These are phyloP conservation scores for Henricia sp. DNA, from an alignment of 53 echinoderm and acorn worm species.

Conservation along the genomic window DNA sequence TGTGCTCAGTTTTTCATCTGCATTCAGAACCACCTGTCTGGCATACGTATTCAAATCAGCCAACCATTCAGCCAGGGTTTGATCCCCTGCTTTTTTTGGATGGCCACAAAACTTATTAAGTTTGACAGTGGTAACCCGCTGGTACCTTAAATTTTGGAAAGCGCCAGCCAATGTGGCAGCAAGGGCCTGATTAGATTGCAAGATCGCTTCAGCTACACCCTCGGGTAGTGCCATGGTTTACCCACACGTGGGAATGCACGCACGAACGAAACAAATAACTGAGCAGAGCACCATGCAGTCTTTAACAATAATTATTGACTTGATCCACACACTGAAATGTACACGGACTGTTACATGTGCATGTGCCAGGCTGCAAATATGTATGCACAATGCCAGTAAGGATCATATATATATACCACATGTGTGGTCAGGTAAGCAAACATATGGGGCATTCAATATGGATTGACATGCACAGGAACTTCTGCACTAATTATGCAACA, in stretches of 20 bases:
- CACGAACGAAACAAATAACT: neutral
- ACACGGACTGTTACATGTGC: too few species aligned
- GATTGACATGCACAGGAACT: too few species aligned
- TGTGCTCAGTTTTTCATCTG: neutral
- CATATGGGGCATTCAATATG: too few species aligned
- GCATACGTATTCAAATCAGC: too few species aligned
- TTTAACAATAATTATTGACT: too few species aligned
- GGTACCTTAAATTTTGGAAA: constrained; percentile 1
- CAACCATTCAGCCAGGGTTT: constrained; percentile 41
- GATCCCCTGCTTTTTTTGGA: neutral
- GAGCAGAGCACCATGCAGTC: too few species aligned
- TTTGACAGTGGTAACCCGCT: neutral
- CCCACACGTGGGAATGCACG: neutral
- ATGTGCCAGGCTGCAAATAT: too few species aligned
- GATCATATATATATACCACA: too few species aligned
- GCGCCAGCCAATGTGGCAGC: neutral
- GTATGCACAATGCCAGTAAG: too few species aligned
- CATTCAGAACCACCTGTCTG: constrained; percentile 25
- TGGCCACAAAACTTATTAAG: neutral
- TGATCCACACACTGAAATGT: neutral
- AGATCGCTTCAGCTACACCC: neutral
- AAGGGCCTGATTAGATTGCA: constrained; percentile 3
- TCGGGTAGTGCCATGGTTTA: constrained; percentile 8
- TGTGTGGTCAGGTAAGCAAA: too few species aligned
- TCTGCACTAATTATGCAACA: too few species aligned